Percentiles rank a stretch among this genome's conserved stretches.
phyloP scores from a whole-genome alignment of 53 echinoderm and acorn worm genomes.

The Apostichopus leukothele region DNA sequence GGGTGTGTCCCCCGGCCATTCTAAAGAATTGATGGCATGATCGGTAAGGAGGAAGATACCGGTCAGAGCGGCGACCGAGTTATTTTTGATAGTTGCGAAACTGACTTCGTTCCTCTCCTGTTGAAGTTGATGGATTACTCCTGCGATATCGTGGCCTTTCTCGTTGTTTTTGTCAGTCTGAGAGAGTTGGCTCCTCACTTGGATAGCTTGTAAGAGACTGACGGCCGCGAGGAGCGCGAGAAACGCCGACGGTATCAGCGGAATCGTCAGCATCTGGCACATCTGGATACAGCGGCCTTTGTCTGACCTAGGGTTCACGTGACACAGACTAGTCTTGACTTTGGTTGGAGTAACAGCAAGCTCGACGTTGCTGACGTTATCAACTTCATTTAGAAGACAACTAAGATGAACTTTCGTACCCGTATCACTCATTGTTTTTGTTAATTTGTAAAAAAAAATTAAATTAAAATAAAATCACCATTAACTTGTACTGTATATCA shows the following conservation, averaged over 20 bases:
- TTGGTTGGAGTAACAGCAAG: background rate
- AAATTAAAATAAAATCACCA: no score
- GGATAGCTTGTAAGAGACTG: constrained; percentile 48
- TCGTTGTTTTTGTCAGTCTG: constrained; percentile 29
- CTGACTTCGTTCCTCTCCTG: constrained; percentile 45
- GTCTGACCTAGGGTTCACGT: constrained; percentile 74
- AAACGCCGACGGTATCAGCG: constrained; percentile 72
- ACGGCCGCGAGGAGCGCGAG: constrained; percentile 70
- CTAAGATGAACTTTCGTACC: no score
- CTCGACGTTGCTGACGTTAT: background rate
- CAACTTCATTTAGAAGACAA: no score
- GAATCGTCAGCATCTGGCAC: constrained; percentile 71
- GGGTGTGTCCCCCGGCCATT: background rate
- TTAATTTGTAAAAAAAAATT: no score
- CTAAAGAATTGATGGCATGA: background rate
- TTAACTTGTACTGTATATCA: no score
- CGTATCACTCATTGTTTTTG: no score
- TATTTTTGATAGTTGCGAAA: constrained; percentile 22
- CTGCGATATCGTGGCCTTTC: constrained; percentile 49
- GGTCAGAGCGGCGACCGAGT: background rate
- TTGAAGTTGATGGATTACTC: constrained; percentile 56
- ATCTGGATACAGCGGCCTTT: constrained; percentile 84
- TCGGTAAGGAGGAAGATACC: constrained; percentile 26
- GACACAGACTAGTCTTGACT: constrained; percentile 58
- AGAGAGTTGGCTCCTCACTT: background rate